Base-by-base conservation (phyloP, 2,797 vertebrate species). In the Microchirus variegatus region DNA sequence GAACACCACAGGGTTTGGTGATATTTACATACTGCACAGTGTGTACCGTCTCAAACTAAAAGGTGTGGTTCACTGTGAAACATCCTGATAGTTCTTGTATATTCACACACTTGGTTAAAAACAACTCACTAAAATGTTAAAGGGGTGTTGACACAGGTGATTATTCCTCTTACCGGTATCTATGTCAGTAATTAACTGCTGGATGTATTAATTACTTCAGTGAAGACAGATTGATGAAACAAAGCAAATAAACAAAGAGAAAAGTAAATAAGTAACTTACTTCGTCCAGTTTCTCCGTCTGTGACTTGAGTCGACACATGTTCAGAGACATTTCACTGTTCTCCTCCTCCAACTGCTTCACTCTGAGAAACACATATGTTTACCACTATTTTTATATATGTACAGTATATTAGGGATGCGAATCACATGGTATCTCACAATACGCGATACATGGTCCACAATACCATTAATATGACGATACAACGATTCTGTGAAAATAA, bases 271-370 rank as follows among this genome's bases (percentile, higher is more conserved):
- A n/a, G 43, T 22, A 10, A 2, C 53, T 76, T 78, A 98, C 97
- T 95, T 98, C 95, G 6, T 98, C 97, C 68, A 99, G 88, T 78
- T 93, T 97, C 86, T 97, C 96, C 0, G 95, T 95, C 55, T 99
- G 97, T 0, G 93, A 93, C 86, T 96, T 98, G 58, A 99, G 94
- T 4, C 96, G 89, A 11, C 78, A 87, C 87, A 97, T 90, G n/a
- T 82, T 92, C 0, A 87, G 80, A 57, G 88, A 80, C 81, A 98
- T 89, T 38, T 95, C 94, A 0, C 73, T 74, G 35, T 97, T 98
- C 83, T 98, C 97, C 5, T 97, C 96, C 78, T 99, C 97, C 75
- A 97, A 83, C 48, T 95, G 94, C 64, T 94, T 95, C 3, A 95
- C 90, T 84, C 97, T 99, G 36, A n/a, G n/a, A 75, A 51, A 44